A percentile compares a stretch with the other conserved stretches of the same genome.
Evolutionary conservation across 2,113 vertebrate species (phyloP).

Genomic region (Chionis minor): DNA sequence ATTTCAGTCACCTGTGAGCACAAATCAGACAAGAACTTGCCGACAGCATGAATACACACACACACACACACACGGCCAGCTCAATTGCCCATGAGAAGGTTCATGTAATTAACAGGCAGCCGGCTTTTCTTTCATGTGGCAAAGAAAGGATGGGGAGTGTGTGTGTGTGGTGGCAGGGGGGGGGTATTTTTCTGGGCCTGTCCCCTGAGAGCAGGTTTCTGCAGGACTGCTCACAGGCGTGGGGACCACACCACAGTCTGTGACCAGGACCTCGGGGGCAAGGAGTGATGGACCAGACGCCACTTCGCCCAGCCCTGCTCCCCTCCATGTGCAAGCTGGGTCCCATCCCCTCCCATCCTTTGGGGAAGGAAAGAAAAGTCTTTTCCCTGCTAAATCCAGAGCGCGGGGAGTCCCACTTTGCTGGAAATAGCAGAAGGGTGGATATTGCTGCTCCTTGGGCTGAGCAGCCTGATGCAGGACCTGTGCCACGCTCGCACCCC

Average conservation of each 20-base stretch:
- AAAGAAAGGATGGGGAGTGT: background rate
- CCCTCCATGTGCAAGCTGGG: background rate
- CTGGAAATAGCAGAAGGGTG: background rate
- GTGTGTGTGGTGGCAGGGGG: too few species aligned
- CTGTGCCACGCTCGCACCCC: fast-evolving
- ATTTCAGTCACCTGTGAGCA: conserved; percentile 40
- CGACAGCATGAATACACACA: background rate
- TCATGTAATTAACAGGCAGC: conserved; percentile 45
- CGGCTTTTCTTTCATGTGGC: background rate
- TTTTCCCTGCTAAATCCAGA: background rate
- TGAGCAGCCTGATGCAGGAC: background rate
- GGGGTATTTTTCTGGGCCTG: background rate
- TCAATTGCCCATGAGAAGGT: conserved; percentile 51
- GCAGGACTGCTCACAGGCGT: background rate
- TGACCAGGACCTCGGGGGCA: background rate
- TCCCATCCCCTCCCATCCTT: background rate
- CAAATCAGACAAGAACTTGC: background rate
- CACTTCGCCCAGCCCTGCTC: background rate
- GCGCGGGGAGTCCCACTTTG: background rate
- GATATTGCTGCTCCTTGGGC: background rate
- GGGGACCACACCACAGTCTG: background rate
- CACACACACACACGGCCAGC: background rate
- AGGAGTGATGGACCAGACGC: background rate
- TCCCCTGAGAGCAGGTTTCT: background rate
- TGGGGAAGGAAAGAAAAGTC: background rate